phyloP scores from a whole-genome alignment of 2,113 vertebrate species.

The Oenanthe oenanthe region DNA sequence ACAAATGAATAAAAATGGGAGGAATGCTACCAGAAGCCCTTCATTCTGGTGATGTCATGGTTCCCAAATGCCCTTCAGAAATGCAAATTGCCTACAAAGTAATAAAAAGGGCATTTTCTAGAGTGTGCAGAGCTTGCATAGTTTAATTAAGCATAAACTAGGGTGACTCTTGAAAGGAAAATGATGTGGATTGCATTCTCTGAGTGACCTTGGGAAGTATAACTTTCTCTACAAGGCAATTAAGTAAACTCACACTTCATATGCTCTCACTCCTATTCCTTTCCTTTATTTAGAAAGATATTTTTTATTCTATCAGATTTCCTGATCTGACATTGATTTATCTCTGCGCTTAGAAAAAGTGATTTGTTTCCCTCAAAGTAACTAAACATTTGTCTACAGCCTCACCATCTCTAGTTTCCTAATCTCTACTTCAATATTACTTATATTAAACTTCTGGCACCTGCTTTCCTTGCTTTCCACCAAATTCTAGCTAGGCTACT shows the following conservation, averaged over 20 bases:
- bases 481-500: neutral
- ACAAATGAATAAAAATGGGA: conserved; percentile 46
- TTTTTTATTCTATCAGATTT: conserved; percentile 21
- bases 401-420: neutral
- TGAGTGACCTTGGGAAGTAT: conserved; percentile 50
- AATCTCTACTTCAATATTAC: neutral
- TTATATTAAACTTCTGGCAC: neutral
- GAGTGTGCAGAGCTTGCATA: conserved; percentile 67
- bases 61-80: conserved; percentile 64
- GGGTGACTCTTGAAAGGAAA: conserved; percentile 58
- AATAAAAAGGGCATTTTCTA: conserved; percentile 67
- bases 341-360: neutral
- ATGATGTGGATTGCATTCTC: conserved; percentile 51
- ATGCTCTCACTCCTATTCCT: neutral
- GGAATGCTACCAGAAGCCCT: conserved; percentile 20
- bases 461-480: neutral
- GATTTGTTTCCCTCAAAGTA: conserved; percentile 16
- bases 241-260: conserved; percentile 24
- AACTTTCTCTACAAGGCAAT: neutral
- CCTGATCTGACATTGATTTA: neutral
- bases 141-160: conserved; percentile 71
- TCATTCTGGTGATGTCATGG: conserved; percentile 39
- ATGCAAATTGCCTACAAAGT: conserved; percentile 40
- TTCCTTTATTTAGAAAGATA: conserved; percentile 36
- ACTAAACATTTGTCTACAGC: conserved; percentile 7